Evolutionary conservation across 2,797 vertebrate genomes (phyloP).

Genomic region (Semaprochilodus insignis): DNA sequence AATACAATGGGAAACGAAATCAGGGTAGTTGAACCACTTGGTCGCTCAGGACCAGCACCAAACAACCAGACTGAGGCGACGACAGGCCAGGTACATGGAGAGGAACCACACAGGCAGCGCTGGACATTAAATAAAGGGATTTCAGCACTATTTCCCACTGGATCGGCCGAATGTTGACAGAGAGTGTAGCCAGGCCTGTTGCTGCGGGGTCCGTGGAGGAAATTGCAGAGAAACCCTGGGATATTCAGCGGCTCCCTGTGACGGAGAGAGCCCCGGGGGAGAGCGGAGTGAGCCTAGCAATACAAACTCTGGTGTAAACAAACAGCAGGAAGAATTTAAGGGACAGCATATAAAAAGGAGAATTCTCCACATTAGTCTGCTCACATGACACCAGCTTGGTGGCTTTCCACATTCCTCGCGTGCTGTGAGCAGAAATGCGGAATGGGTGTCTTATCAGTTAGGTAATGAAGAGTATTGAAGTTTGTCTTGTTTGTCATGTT

Average conservation of each 20-base stretch:
- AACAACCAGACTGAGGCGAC: slow-evolving; percentile 15
- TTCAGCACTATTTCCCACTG: slow-evolving; percentile 29
- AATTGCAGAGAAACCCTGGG: slow-evolving; percentile 52
- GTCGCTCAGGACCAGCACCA: slow-evolving; percentile 34
- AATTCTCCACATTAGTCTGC: slow-evolving; percentile 42
- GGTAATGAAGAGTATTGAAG: slow-evolving; percentile 12
- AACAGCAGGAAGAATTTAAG: slow-evolving; percentile 23
- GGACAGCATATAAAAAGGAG: slow-evolving; percentile 27
- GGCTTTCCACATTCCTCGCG: slow-evolving; percentile 31
- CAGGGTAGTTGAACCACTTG: slow-evolving; percentile 32
- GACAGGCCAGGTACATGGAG: slow-evolving; percentile 8
- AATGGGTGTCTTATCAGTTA: slow-evolving; percentile 35
- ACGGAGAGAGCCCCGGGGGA: slow-evolving; percentile 2
- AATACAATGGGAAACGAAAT: slow-evolving; percentile 47
- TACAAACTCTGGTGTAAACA: slow-evolving; percentile 32
- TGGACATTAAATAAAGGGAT: slow-evolving; percentile 49
- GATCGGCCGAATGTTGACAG: slow-evolving; percentile 30
- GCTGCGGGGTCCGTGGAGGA: slow-evolving; percentile 42
- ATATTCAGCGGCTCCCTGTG: slow-evolving; percentile 39
- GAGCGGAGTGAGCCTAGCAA: slow-evolving; percentile 28
- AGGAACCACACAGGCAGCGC: slow-evolving; percentile 25
- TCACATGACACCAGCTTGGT: slow-evolving; percentile 19
- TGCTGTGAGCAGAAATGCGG: neutral
- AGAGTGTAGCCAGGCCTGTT: slow-evolving; percentile 36
- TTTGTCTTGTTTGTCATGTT: slow-evolving; percentile 16